Evolutionary conservation across 1,140 invertebrate species (phyloP).

Genomic region (Campoletis sonorensis): DNA sequence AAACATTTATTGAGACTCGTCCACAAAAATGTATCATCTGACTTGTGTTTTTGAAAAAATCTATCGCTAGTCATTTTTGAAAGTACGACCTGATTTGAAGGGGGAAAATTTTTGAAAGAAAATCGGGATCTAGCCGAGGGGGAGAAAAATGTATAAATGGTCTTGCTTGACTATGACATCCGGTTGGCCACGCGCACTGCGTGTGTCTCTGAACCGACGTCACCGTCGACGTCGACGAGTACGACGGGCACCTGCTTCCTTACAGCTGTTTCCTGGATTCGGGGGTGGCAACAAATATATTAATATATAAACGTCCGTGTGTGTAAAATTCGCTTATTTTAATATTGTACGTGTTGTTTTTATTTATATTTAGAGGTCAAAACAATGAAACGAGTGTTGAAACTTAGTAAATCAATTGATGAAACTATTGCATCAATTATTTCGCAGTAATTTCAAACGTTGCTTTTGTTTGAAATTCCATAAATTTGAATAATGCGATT

Average conservation of each 20-base stretch:
- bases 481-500: not conserved
- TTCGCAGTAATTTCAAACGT: no score
- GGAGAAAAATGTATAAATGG: not conserved
- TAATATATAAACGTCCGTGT: not conserved
- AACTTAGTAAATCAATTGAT: no score
- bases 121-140: not conserved
- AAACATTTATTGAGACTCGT: not conserved
- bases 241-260: constrained; percentile 64
- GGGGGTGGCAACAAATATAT: constrained; percentile 51
- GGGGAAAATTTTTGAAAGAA: constrained; percentile 3
- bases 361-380: no score
- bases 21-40: not conserved
- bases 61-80: no score
- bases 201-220: constrained; percentile 69
- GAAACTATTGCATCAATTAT: no score
- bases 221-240: constrained; percentile 51
- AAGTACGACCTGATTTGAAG: not conserved
- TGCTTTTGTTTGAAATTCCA: not conserved
- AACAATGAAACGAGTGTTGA: no score
- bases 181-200: constrained; percentile 68
- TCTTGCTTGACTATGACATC: constrained; percentile 50
- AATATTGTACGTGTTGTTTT: no score
- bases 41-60: no score
- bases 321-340: no score
- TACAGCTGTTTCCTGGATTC: constrained; percentile 67